Evolutionary conservation across 2,888 invertebrate genomes (phyloP).

Genomic region (Bombylius major): DNA sequence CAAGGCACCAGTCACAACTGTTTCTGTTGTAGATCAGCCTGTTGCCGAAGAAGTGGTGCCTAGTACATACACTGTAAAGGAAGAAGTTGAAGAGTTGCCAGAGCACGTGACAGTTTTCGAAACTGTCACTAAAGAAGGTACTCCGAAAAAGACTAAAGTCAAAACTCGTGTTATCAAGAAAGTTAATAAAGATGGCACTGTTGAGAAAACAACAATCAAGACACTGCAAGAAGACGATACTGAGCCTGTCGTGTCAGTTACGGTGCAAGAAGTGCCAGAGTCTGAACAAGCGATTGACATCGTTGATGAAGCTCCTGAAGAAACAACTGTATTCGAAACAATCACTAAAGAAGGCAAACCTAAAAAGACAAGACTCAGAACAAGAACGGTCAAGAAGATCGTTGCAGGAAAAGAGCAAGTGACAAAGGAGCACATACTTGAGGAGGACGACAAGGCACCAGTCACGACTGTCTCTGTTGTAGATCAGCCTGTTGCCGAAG

Average conservation of each 20-base stretch:
- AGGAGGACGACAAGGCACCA: conserved; percentile 28
- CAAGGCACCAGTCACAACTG: no score
- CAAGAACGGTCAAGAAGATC: conserved; percentile 28
- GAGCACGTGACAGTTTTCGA: no score
- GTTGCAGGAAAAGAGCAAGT: conserved; percentile 24
- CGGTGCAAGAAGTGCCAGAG: conserved; percentile 17
- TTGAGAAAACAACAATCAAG: conserved; percentile 32
- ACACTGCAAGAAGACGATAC: conserved; percentile 30
- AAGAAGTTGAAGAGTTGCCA: no score
- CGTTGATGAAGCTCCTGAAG: conserved; percentile 19
- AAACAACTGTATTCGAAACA: conserved; percentile 32
- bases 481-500: conserved; percentile 15
- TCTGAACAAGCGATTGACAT: conserved; percentile 19
- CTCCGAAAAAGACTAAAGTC: no score
- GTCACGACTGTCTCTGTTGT: conserved; percentile 25
- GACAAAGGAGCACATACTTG: conserved; percentile 26
- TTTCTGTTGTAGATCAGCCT: no score
- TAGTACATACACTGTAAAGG: no score
- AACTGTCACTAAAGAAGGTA: no score
- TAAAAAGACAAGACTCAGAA: conserved; percentile 26
- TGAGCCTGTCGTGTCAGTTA: conserved; percentile 22
- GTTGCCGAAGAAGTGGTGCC: no score
- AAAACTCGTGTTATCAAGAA: no score
- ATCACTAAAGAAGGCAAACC: conserved; percentile 27
- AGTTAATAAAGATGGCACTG: no score